A percentile compares a stretch with the other conserved stretches of the same genome.
These are phyloP conservation scores for Egretta garzetta DNA, from an alignment of 2,113 vertebrate genomes.

Conservation along the genomic window DNA sequence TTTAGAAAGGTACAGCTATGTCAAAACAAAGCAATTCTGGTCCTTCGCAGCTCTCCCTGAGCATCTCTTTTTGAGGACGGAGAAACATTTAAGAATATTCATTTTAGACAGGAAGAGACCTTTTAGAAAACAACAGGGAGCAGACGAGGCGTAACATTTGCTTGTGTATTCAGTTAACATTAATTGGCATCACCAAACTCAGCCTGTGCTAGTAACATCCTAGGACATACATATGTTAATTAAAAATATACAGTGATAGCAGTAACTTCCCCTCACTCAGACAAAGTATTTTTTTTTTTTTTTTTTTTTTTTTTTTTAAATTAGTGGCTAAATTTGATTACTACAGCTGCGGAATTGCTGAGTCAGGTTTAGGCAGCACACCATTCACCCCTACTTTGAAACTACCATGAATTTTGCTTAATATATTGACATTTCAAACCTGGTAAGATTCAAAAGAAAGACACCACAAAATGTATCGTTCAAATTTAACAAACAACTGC, in stretches of 20 bases:
- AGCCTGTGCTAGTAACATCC: neutral
- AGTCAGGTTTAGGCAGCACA: neutral
- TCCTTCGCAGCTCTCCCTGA: neutral
- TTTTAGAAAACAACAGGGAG: neutral
- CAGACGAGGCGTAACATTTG: neutral
- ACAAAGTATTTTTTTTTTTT: neutral
- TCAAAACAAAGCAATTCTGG: neutral
- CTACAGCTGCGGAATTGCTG: neutral
- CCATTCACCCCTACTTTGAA: neutral
- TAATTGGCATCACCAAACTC: neutral
- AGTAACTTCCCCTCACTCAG: neutral
- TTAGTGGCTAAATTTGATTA: neutral
- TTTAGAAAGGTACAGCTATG: neutral
- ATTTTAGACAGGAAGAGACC: neutral
- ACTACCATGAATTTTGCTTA: neutral
- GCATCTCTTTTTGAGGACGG: fast-evolving
- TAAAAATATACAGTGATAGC: neutral
- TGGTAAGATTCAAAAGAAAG: neutral
- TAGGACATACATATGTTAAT: neutral
- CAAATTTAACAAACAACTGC: neutral
- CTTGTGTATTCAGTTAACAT: fast-evolving
- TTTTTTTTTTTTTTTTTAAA: too few species aligned
- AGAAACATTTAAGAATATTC: neutral
- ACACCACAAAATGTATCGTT: neutral
- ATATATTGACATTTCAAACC: neutral